Evolutionary conservation across 2,888 invertebrate species (phyloP).

Genomic region (Andrena camellia): DNA sequence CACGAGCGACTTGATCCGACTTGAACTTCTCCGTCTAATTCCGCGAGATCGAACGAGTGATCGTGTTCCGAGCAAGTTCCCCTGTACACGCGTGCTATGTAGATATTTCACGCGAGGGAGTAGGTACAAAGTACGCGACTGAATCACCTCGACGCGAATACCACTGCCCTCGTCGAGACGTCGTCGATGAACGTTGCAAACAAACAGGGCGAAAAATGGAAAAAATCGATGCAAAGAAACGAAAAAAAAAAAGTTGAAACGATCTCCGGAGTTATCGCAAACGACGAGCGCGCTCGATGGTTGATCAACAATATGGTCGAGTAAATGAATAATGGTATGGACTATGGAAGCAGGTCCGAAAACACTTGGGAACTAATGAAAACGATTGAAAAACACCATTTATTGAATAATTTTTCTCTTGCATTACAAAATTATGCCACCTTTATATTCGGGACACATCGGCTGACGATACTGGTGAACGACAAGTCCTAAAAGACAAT

Average conservation of each 20-base stretch:
- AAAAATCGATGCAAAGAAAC: background rate
- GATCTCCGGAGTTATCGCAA: background rate
- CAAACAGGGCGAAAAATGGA: background rate
- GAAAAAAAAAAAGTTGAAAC: no score
- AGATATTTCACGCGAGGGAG: background rate
- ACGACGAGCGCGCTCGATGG: background rate
- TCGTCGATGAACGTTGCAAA: background rate
- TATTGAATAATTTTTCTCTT: constrained; percentile 55
- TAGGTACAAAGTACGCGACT: constrained; percentile 14
- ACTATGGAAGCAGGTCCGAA: constrained; percentile 66
- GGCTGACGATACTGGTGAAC: constrained; percentile 47
- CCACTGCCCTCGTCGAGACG: background rate
- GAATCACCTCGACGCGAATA: background rate
- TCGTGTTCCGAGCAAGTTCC: background rate
- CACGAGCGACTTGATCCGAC: background rate
- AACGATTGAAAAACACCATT: constrained; percentile 49
- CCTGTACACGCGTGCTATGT: background rate
- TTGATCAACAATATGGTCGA: background rate
- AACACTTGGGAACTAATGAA: constrained; percentile 63
- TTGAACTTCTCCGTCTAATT: background rate
- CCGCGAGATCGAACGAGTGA: background rate
- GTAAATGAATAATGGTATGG: constrained; percentile 43
- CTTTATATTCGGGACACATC: constrained; percentile 35
- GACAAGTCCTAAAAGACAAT: constrained; percentile 53
- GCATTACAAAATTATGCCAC: constrained; percentile 39